Percentiles rank a stretch among this genome's conserved stretches.
These are phyloP conservation scores for Amorpha juglandis DNA, from an alignment of 2,888 invertebrate genomes.

Conservation along the genomic window DNA sequence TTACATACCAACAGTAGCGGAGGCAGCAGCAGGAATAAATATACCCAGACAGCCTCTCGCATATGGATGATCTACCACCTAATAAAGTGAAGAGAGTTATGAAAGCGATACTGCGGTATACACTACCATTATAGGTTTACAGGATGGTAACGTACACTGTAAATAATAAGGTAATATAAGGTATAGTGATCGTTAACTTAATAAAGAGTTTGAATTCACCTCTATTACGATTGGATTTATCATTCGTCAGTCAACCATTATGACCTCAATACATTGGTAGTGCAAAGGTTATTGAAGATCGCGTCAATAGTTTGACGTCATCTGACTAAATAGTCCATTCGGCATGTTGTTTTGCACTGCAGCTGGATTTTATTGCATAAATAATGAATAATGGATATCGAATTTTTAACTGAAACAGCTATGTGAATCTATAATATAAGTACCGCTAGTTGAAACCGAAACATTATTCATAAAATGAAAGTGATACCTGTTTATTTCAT, in stretches of 20 bases:
- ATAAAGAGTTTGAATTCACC: too few relatives aligned
- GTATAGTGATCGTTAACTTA: too few relatives aligned
- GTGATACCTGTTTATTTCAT: neutral
- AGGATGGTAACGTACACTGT: too few relatives aligned
- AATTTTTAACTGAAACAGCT: neutral
- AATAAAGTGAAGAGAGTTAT: too few relatives aligned
- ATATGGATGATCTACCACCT: too few relatives aligned
- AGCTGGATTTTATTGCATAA: neutral
- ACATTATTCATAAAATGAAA: neutral
- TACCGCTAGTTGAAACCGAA: neutral
- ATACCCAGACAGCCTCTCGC: too few relatives aligned
- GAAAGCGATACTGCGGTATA: too few relatives aligned
- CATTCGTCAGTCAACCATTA: neutral
- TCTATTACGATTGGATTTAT: too few relatives aligned
- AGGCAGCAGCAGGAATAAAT: too few relatives aligned
- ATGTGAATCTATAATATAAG: neutral
- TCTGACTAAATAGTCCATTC: neutral
- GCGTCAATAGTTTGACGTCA: constrained; percentile 3
- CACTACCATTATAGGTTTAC: too few relatives aligned
- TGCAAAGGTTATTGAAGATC: neutral
- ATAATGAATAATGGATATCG: constrained; percentile 6
- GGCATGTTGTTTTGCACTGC: neutral
- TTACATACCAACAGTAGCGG: too few relatives aligned
- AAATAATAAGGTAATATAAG: too few relatives aligned
- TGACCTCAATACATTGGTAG: neutral